Evolutionary conservation across 1,140 invertebrate genomes (phyloP).

Genomic region (Lerema accius): DNA sequence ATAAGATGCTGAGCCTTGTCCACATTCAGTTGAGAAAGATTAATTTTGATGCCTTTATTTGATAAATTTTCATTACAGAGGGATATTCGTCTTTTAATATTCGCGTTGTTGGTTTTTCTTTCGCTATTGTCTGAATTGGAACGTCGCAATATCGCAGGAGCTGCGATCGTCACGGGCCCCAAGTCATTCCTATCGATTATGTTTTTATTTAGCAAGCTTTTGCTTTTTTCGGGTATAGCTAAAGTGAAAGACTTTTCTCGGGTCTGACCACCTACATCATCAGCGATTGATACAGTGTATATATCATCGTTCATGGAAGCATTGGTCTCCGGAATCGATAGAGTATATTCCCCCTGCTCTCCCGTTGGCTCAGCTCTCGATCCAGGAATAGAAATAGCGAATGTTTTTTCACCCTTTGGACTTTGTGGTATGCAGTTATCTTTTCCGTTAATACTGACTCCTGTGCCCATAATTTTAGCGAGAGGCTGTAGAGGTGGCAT

Average conservation of each 20-base stretch:
- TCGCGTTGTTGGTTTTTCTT: slow-evolving; percentile 65
- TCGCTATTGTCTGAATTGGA: slow-evolving; percentile 80
- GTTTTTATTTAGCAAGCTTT: slow-evolving; percentile 74
- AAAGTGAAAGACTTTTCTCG: slow-evolving; percentile 74
- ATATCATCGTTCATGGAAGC: slow-evolving; percentile 79
- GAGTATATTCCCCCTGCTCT: slow-evolving; percentile 76
- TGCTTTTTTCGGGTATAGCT: slow-evolving; percentile 78
- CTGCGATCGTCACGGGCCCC: slow-evolving; percentile 55
- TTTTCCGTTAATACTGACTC: slow-evolving; percentile 62
- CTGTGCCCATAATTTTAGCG: slow-evolving; percentile 48
- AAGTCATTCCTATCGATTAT: slow-evolving; percentile 65
- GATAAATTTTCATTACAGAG: slow-evolving; percentile 69
- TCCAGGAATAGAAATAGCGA: slow-evolving; percentile 70
- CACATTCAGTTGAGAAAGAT: slow-evolving; percentile 39
- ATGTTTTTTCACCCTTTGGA: slow-evolving; percentile 66
- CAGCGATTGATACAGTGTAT: slow-evolving; percentile 78
- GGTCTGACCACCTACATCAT: slow-evolving; percentile 66
- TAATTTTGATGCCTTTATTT: slow-evolving; percentile 52
- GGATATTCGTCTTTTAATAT: slow-evolving; percentile 73
- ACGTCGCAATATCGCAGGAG: slow-evolving; percentile 75
- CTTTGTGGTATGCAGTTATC: slow-evolving; percentile 60
- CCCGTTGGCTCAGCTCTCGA: slow-evolving; percentile 78
- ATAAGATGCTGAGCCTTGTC: slow-evolving; percentile 45
- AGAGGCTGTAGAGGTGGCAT: slow-evolving; percentile 74
- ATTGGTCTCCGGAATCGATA: slow-evolving; percentile 81